Evolutionary conservation across 35 echinoderm and acorn worm species (phyloP), one percentile per base, ranked within the genome.

Genomic region (Antedon bifida): DNA sequence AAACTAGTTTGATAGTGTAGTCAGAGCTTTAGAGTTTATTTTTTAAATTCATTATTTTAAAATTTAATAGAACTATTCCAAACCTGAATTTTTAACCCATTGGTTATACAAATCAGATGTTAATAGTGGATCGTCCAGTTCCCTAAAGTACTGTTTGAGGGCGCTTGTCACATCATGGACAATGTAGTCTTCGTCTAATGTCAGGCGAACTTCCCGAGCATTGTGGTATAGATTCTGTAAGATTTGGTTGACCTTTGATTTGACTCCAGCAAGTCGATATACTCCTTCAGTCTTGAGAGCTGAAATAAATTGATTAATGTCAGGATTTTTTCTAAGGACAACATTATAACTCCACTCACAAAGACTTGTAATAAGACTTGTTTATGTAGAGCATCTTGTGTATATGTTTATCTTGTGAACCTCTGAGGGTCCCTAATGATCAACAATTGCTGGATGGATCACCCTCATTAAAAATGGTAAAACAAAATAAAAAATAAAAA

Each of bases 81-180:
- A 39, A 99, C 95, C 91, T 30, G 90, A 51, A 38, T 80, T 81
- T 78, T 90, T 82, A n/a, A 90, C 92, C 95, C 95, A 99, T 36
- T 90, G 30, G 11, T 46, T 32, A 51, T 99, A 90, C 31, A 90
- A 73, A 29, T 89, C 89, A 75, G 86, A 84, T 33, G 95, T 99
- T 21, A 92, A 86, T 28, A 99, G 84, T 0, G 95, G 95, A 17
- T 99, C 88, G 5, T 91, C 90, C 9, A 99, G 74, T 38, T 99
- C 90, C 13, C 95, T 85, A 42, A 99, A 99, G 91, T 87, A 99
- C 75, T 92, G 92, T 76, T 99, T 99, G 31, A 99, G 79, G 16
- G 95, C 90, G 46, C 90, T 89, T 0, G 95, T 88, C 16, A 99
- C 88, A 45, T 99, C 95, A 44, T 97, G 83, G 31, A 92, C 55